Base-by-base conservation (phyloP, 2,797 vertebrate genomes). In the Hirundo rustica region DNA sequence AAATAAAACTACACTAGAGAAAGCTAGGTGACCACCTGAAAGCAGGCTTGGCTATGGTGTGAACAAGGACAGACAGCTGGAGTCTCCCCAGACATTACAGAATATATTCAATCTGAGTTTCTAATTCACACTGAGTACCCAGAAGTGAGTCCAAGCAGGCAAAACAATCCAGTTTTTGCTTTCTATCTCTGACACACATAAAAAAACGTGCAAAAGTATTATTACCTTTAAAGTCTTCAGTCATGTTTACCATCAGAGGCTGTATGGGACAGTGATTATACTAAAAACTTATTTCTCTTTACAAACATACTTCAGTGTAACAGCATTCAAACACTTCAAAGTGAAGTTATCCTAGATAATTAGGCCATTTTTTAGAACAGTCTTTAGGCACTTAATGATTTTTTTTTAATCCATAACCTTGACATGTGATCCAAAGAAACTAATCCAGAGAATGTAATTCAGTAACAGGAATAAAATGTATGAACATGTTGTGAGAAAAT, bases 361-460 rank as follows among this genome's bases (percentile, higher is more conserved):
- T 18, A 53, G 10, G 16, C 38, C 53, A 25, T 0, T 17, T 17
- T 79, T 73, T 44, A 64, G 10, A 88, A 50, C 3, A 74, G 7
- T 7, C n/a, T 50, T 70, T 57, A 7, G 18, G 10, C 54, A 50
- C 7, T 42, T 16, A 6, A 29, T 5, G 3, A 2, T 7, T 23
- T 40, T 51, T 53, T 74, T 17, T 80, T 30, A 9, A 83, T 25
- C 14, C 13, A 76, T 40, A 89, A 23, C 18, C 9, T 51, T 7
- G 0, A 44, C 19, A n/a, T 0, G 3, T 13, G 25, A 70, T 18
- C 36, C 74, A 40, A 76, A 53, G 3, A 65, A 65, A 40, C 2
- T 8, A 2, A 65, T 34, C 7, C 1, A 0, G 2, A 12, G 13
- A 66, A 74, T 9, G 1, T 21, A 61, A 84, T 42, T 57, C 26